Conservation (phyloP, 2,888 invertebrate species). For the Eretmocerus hayati region DNA sequence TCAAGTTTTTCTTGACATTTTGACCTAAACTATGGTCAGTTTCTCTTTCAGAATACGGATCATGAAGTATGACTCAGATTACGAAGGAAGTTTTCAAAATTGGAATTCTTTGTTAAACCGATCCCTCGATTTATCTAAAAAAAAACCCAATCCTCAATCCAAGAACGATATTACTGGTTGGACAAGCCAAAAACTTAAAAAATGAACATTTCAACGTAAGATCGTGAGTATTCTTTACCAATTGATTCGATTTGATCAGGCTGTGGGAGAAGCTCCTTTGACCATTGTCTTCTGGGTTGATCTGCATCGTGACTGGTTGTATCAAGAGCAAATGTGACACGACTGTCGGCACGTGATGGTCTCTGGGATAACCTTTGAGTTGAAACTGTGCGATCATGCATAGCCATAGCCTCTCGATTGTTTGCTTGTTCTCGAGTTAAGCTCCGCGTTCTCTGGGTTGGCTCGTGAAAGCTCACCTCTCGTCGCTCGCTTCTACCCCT, state of each 20-base stretch:
- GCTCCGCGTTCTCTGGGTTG: slow-evolving; percentile 37
- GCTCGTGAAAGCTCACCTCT: slow-evolving; percentile 31
- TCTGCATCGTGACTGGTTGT: slow-evolving; percentile 29
- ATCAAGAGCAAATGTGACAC: slow-evolving; percentile 40
- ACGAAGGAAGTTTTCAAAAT: too few species aligned
- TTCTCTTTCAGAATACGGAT: too few species aligned
- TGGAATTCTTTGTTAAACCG: too few species aligned
- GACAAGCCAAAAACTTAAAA: too few species aligned
- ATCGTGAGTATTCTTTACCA: too few species aligned
- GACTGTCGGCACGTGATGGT: slow-evolving; percentile 39
- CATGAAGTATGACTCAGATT: too few species aligned
- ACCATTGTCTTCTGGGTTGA: slow-evolving; percentile 25
- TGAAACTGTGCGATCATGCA: slow-evolving; percentile 34
- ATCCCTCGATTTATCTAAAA: too few species aligned
- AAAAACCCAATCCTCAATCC: too few species aligned
- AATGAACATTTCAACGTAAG: too few species aligned
- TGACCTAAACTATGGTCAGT: too few species aligned
- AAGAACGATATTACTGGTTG: too few species aligned
- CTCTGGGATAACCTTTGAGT: slow-evolving; percentile 33
- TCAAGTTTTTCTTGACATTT: too few species aligned
- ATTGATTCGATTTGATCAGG: slow-evolving; percentile 8
- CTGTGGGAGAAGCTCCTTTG: slow-evolving; percentile 16
- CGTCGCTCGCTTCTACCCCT: slow-evolving; percentile 38
- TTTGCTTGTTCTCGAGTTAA: slow-evolving; percentile 39
- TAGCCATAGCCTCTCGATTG: slow-evolving; percentile 25